Evolutionary conservation across 2,113 vertebrate genomes (phyloP).

Genomic region (Rattus norvegicus): DNA sequence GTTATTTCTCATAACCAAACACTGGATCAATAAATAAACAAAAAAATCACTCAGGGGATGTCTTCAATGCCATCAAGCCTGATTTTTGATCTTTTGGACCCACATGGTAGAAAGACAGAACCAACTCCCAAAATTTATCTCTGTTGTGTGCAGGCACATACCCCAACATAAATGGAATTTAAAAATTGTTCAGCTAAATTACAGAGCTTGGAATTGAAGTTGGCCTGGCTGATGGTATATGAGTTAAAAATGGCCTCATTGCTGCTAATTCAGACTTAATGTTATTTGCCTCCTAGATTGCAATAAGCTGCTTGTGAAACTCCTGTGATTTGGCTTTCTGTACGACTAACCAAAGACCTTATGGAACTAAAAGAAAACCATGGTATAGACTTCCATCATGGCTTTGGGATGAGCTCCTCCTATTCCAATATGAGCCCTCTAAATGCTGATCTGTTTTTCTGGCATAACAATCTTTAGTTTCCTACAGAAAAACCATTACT

Average conservation of each 20-base stretch:
- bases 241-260: neutral
- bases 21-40: neutral
- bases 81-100: neutral
- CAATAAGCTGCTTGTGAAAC: neutral
- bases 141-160: neutral
- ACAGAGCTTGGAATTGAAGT: neutral
- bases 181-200: neutral
- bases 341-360: neutral
- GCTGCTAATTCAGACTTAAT: neutral
- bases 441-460: neutral
- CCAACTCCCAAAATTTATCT: neutral
- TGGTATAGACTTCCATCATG: neutral
- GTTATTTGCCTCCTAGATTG: neutral
- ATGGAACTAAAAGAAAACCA: neutral
- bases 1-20: neutral
- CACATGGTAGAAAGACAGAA: neutral
- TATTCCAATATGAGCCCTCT: neutral
- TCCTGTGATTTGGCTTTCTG: neutral
- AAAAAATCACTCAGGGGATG: neutral
- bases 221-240: neutral
- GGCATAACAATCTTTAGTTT: slow-evolving; percentile 14
- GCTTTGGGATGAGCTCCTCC: neutral
- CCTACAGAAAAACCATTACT: neutral
- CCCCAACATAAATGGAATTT: neutral
- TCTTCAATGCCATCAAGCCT: neutral